Conservation (phyloP, 23 tunicate genomes). For the Clavelina lepadiformis region DNA sequence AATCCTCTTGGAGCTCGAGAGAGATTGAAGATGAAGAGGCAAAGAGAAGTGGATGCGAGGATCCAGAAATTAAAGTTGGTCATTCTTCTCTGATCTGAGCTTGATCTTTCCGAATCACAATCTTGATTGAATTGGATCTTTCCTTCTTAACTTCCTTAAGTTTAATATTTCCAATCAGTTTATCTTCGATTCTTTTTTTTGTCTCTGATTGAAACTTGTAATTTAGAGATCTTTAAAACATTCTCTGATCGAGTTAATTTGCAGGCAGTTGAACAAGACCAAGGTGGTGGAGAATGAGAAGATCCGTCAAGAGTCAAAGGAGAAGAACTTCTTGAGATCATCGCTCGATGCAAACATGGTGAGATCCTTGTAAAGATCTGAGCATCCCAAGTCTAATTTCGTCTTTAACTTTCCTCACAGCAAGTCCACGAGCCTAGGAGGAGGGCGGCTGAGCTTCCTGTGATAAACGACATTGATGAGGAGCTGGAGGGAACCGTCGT, state of each 20-base stretch:
- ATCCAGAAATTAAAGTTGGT: conserved; percentile 30
- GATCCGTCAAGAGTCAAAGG: conserved; percentile 41
- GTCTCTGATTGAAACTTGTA: no score
- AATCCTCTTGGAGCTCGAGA: conserved; percentile 48
- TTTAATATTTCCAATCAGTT: no score
- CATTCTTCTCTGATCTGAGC: no score
- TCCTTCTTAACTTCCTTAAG: no score
- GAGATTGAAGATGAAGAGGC: conserved; percentile 57
- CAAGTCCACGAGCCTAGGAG: conserved; percentile 1
- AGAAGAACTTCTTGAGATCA: conserved; percentile 55
- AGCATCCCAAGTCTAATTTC: background rate
- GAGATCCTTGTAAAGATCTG: background rate
- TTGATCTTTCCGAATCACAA: no score
- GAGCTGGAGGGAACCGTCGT: conserved; percentile 44
- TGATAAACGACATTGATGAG: conserved; percentile 18
- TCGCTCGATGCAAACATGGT: conserved; percentile 50
- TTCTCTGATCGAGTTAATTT: conserved; percentile 1
- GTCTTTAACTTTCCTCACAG: conserved; percentile 1
- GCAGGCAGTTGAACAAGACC: conserved; percentile 20
- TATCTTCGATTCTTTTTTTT: no score
- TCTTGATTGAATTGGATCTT: no score
- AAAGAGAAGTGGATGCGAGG: conserved; percentile 62
- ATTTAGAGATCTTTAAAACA: no score
- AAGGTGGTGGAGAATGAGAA: conserved; percentile 47
- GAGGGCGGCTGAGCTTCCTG: background rate